phyloP scores from a whole-genome alignment of 1,140 invertebrate genomes.

The Drosophila prosaltans region DNA sequence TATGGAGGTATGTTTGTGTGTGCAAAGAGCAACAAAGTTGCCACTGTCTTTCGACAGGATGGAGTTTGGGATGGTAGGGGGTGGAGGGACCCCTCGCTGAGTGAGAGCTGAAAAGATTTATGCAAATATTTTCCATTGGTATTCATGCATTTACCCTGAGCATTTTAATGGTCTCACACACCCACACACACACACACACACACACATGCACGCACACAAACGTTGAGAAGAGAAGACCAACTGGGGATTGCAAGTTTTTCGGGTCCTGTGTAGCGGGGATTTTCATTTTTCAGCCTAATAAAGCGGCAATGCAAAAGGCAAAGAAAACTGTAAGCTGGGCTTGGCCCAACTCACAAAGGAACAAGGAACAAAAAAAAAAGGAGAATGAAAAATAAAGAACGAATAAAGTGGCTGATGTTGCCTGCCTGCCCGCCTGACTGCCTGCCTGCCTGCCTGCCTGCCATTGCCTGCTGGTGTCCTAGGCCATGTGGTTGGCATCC shows the following conservation, averaged over 20 bases:
- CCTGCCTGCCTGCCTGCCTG: not conserved
- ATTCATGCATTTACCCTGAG: slow-evolving; percentile 66
- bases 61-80: not conserved
- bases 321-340: slow-evolving; percentile 50
- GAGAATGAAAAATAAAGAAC: slow-evolving; percentile 63
- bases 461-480: slow-evolving; percentile 9
- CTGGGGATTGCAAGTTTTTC: slow-evolving; percentile 51
- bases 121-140: slow-evolving; percentile 76
- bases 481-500: slow-evolving; percentile 54
- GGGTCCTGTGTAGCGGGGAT: slow-evolving; percentile 37
- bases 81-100: slow-evolving; percentile 33
- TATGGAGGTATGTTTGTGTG: slow-evolving; percentile 9
- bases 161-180: slow-evolving; percentile 68
- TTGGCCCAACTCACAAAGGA: slow-evolving; percentile 14
- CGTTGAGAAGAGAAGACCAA: slow-evolving; percentile 20
- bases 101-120: slow-evolving; percentile 63
- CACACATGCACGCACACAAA: slow-evolving; percentile 49
- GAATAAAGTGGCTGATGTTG: slow-evolving; percentile 34
- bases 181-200: slow-evolving; percentile 51
- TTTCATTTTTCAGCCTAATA: slow-evolving; percentile 81
- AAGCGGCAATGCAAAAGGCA: slow-evolving; percentile 63
- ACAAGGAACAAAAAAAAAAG: slow-evolving; percentile 23
- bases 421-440: not conserved
- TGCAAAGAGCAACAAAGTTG: slow-evolving; percentile 20
- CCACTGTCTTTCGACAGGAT: slow-evolving; percentile 14